Conservation (phyloP, 2,113 vertebrate genomes). For the Megalops atlanticus region DNA sequence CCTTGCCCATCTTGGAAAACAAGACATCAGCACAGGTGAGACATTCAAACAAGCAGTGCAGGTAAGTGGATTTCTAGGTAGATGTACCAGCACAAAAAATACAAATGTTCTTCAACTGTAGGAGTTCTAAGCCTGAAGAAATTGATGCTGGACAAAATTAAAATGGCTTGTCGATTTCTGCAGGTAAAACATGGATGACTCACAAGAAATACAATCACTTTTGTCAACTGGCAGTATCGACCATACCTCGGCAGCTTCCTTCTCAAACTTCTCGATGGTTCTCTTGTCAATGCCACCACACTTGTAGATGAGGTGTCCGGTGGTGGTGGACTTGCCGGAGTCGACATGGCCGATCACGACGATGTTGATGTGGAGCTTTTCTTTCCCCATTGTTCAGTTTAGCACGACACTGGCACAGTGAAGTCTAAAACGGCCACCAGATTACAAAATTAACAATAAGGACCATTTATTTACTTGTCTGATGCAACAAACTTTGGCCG, state of each 20-base stretch:
- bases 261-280: conserved; percentile 98
- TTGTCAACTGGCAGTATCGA: neutral
- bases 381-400: conserved; percentile 85
- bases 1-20: conserved; percentile 88
- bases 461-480: neutral
- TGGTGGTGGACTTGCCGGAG: conserved; percentile 97
- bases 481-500: no score
- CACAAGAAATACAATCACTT: neutral
- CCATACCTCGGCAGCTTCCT: conserved; percentile 93
- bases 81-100: neutral
- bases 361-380: conserved; percentile 98
- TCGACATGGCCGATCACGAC: conserved; percentile 98
- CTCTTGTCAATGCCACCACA: conserved; percentile 97
- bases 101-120: neutral
- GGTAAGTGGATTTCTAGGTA: neutral
- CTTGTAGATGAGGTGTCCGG: conserved; percentile 98
- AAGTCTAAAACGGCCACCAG: conserved; percentile 8
- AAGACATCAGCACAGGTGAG: neutral
- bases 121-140: neutral
- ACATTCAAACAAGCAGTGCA: neutral
- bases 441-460: conserved; percentile 24
- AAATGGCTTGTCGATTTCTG: neutral
- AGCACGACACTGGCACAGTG: conserved; percentile 34
- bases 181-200: neutral
- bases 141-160: neutral